Evolutionary conservation across 2,797 vertebrate genomes (phyloP).

Genomic region (Emys orbicularis): DNA sequence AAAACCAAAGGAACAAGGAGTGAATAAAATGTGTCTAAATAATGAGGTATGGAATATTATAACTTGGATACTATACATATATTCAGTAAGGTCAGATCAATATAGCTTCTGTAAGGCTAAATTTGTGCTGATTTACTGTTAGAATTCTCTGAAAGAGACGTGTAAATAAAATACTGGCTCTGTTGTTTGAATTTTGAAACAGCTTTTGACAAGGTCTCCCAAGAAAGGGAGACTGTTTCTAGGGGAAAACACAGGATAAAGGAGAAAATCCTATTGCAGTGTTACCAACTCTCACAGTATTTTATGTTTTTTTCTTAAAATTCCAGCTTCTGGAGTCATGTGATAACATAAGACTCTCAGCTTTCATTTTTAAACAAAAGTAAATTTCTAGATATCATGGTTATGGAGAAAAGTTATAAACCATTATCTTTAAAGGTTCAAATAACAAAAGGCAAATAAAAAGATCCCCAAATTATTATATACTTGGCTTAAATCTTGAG

Average conservation of each 20-base stretch:
- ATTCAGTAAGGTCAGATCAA: not conserved
- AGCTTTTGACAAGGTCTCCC: too few species aligned
- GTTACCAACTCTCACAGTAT: too few species aligned
- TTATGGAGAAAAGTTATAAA: not conserved
- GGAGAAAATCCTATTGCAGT: too few species aligned
- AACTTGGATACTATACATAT: not conserved
- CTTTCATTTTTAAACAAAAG: not conserved
- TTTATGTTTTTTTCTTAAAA: not conserved
- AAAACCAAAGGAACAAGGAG: not conserved
- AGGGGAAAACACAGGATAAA: too few species aligned
- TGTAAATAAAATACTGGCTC: not conserved
- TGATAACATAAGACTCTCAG: not conserved
- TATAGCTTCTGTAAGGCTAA: not conserved
- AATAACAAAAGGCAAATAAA: too few species aligned
- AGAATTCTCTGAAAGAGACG: not conserved
- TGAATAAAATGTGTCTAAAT: not conserved
- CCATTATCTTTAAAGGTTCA: not conserved
- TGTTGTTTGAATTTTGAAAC: too few species aligned
- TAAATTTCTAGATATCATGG: not conserved
- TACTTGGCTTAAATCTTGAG: too few species aligned
- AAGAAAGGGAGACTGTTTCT: too few species aligned
- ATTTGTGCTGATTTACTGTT: not conserved
- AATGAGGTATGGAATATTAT: not conserved
- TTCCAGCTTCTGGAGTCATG: not conserved
- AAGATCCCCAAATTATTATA: too few species aligned